Evolutionary conservation across 2,797 vertebrate species (phyloP), one percentile per base, ranked within the genome.

Genomic region (Mormyrus hasselquistii): DNA sequence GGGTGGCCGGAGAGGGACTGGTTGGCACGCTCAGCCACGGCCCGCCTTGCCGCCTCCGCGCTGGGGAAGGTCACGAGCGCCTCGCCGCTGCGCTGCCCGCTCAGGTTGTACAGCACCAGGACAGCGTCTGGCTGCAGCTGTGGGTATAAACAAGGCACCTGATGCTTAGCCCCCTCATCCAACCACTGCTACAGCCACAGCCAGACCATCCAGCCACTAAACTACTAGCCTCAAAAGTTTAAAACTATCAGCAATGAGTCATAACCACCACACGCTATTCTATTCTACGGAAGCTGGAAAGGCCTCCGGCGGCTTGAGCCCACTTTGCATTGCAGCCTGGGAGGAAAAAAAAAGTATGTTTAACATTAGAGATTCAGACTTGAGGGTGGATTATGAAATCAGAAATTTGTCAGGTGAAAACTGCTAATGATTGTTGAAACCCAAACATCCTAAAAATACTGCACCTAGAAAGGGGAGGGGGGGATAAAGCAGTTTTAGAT

Each of bases 81-180:
- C 93, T 98, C 97, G 2, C 97, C 97, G 16, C 97, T 97, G 94
- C 96, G 96, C 94, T 97, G 97, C 90, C 97, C 97, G 44, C 95
- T 97, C 91, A 97, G 96, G 95, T 97, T 97, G 93, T 97, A 97
- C 94, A 98, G 94, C 92, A 97, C 91, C 6, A 98, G 96, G 91
- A 98, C 91, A 49, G 96, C 95, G 53, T 98, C 97, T 90, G 96
- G 93, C n/a, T 96, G 97, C 91, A 98, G 96, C 97, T 98, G 95
- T 89, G 92, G 34, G 87, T 47, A 83, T 10, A 38, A 89, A 62
- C 59, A 50, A 44, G 44, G 29, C 25, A 22, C 65, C 29, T 52
- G 65, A 8, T 1, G 10, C 44, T 84, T 84, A 84, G 47, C n/a
- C 1, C 38, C 10, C 2, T 29, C 47, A 22, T 44, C 47, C n/a